Percentiles rank a stretch among this genome's conserved stretches.
phyloP scores from a whole-genome alignment of 2,888 invertebrate genomes.

The Axea sp. region DNA sequence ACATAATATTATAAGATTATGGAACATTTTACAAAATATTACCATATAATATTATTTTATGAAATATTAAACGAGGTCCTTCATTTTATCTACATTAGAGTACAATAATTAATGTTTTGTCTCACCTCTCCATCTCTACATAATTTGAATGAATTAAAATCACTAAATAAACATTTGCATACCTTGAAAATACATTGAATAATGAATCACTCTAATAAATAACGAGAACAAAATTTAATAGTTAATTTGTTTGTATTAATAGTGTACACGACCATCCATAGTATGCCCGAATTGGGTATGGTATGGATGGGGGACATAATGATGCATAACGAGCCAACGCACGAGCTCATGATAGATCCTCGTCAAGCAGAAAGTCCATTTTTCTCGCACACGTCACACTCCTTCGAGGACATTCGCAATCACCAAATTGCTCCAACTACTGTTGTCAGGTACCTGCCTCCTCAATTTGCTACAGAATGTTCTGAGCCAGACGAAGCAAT shows the following conservation, averaged over 20 bases:
- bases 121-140: no score
- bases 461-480: constrained; percentile 75
- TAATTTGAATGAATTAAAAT: no score
- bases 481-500: constrained; percentile 77
- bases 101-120: no score
- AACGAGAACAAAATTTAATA: neutral
- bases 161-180: no score
- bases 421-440: constrained; percentile 76
- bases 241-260: constrained; percentile 20
- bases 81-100: no score
- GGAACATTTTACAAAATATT: no score
- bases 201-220: neutral
- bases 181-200: no score
- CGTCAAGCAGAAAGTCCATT: constrained; percentile 76
- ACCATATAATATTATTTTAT: no score
- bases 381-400: constrained; percentile 74
- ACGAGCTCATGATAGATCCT: constrained; percentile 77
- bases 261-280: constrained; percentile 80
- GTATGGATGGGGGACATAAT: constrained; percentile 85
- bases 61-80: no score
- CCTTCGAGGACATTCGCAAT: constrained; percentile 76
- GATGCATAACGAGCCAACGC: constrained; percentile 76
- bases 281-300: constrained; percentile 83
- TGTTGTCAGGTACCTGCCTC: constrained; percentile 76
- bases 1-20: no score